Conservation (phyloP, 92 coral and sea anemone genomes). For the Blastomussa wellsi region DNA sequence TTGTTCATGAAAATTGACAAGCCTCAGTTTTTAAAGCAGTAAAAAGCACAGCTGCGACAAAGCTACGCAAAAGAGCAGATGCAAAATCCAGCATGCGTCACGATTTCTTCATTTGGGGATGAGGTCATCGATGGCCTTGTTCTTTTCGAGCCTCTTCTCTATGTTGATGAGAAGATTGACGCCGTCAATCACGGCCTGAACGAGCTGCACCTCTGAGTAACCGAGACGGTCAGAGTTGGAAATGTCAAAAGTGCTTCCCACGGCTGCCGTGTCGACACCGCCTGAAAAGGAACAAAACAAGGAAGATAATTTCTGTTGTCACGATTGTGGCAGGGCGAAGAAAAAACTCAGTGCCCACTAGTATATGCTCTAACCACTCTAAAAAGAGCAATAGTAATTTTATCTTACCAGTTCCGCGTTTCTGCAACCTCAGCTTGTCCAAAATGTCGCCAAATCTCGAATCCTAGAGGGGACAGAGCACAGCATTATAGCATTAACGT, state of each 20-base stretch:
- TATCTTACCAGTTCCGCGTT: conserved; percentile 91
- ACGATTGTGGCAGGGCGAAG: no score
- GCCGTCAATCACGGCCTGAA: conserved; percentile 95
- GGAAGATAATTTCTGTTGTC: no score
- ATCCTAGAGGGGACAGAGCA: not conserved
- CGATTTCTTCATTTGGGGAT: conserved; percentile 62
- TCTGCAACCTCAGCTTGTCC: conserved; percentile 84
- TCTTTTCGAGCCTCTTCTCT: conserved; percentile 90
- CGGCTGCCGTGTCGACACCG: conserved; percentile 99
- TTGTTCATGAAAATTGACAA: conserved; percentile 11
- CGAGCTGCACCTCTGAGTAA: conserved; percentile 96
- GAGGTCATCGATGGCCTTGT: conserved; percentile 82
- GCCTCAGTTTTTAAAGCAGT: conserved; percentile 37
- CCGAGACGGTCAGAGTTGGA: conserved; percentile 98
- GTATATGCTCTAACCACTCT: no score
- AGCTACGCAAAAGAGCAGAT: conserved; percentile 19
- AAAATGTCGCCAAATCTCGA: conserved; percentile 79
- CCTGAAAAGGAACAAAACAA: conserved; percentile 41
- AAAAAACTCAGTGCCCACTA: no score
- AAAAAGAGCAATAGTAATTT: not conserved
- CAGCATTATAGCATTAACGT: no score
- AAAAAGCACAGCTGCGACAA: conserved; percentile 8
- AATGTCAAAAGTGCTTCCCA: conserved; percentile 93
- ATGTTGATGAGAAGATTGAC: conserved; percentile 91
- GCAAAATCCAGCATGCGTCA: not conserved